Conservation (phyloP, 2,797 vertebrate species). For the Salarias fasciatus region DNA sequence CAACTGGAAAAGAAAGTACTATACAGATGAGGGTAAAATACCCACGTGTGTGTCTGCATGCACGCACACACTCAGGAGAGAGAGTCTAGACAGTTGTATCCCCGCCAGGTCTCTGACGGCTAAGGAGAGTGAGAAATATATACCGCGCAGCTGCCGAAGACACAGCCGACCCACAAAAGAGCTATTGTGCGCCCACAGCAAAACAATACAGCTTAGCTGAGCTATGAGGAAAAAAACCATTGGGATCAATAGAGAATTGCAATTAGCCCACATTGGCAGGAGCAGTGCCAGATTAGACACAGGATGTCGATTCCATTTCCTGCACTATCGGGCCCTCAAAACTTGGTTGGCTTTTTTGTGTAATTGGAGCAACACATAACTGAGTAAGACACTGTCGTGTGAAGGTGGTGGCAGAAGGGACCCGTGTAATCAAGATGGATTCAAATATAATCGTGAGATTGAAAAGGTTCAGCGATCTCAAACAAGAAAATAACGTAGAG, state of each 20-base stretch:
- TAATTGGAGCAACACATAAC: conserved; percentile 65
- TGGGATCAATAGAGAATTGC: conserved; percentile 84
- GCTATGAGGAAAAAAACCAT: conserved; percentile 62
- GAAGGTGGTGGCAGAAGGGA: conserved; percentile 35
- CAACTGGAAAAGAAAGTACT: conserved; percentile 8
- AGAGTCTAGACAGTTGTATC: conserved; percentile 63
- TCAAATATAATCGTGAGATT: conserved; percentile 9
- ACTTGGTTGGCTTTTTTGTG: conserved; percentile 68
- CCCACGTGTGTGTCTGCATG: background rate
- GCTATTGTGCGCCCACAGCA: conserved; percentile 74
- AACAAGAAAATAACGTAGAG: background rate
- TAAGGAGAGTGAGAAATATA: conserved; percentile 71
- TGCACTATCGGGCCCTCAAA: conserved; percentile 78
- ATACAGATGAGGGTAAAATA: conserved; percentile 14
- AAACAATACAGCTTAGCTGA: conserved; percentile 78
- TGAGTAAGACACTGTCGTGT: conserved; percentile 32
- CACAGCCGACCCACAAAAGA: conserved; percentile 72
- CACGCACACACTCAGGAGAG: conserved; percentile 24
- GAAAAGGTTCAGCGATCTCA: background rate
- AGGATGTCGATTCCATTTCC: conserved; percentile 84
- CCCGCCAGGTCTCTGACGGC: conserved; percentile 56
- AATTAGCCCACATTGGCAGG: conserved; percentile 84
- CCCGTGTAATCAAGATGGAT: conserved; percentile 2
- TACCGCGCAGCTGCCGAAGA: conserved; percentile 71
- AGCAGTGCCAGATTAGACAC: conserved; percentile 81